These are phyloP conservation scores for Tiliqua scincoides DNA, from an alignment of 2,113 vertebrate genomes.

Conservation along the genomic window DNA sequence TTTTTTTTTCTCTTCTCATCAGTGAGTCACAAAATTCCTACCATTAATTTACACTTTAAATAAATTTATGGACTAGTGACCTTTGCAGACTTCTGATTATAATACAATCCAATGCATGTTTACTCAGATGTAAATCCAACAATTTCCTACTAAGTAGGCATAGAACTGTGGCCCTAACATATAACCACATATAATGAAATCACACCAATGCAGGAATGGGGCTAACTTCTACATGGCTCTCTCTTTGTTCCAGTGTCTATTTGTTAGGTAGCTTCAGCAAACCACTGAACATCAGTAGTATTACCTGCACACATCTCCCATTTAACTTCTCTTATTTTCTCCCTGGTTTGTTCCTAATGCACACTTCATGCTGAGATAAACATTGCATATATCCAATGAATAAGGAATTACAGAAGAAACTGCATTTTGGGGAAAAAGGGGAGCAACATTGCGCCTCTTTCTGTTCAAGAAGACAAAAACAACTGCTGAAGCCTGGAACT, in stretches of 20 bases:
- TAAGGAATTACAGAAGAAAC: conserved; percentile 15
- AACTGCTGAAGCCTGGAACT: background rate
- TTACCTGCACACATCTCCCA: conserved; percentile 1
- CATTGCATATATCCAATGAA: conserved; percentile 27
- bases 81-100: background rate
- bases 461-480: background rate
- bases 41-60: background rate
- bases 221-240: background rate
- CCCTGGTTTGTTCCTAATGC: conserved; percentile 31
- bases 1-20: background rate
- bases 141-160: background rate
- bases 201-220: background rate
- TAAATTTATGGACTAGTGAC: background rate
- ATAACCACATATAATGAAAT: background rate
- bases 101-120: background rate
- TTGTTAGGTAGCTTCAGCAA: background rate
- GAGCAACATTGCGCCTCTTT: background rate
- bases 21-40: background rate
- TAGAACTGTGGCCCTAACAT: background rate
- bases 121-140: background rate
- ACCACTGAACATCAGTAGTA: conserved; percentile 17
- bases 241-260: background rate
- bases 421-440: background rate
- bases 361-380: conserved; percentile 36
- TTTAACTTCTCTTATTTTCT: conserved; percentile 31